Percentiles rank a stretch among this genome's conserved stretches.
Conservation (phyloP, 1,140 invertebrate genomes). For the Aricia agestis region DNA sequence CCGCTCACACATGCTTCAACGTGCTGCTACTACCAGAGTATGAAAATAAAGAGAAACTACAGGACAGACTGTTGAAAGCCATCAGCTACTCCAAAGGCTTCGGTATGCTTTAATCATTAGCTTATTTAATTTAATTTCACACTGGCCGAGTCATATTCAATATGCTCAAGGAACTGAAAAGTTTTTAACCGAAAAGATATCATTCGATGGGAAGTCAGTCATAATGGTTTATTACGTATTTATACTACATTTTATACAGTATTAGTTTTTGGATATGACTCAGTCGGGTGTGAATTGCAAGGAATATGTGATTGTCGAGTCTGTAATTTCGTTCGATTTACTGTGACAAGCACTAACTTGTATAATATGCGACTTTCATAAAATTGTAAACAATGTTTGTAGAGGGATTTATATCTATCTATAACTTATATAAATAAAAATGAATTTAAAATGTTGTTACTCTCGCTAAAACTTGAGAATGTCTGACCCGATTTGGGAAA, state of each 20-base stretch:
- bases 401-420: too few relatives aligned
- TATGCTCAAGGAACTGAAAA: neutral
- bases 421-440: too few relatives aligned
- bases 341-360: neutral
- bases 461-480: too few relatives aligned
- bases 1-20: conserved; percentile 97
- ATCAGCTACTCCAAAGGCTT: conserved; percentile 93
- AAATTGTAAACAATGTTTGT: neutral
- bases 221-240: neutral
- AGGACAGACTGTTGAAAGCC: conserved; percentile 91
- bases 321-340: neutral
- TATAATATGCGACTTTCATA: neutral
- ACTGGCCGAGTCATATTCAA: neutral
- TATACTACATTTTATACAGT: neutral
- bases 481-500: too few relatives aligned
- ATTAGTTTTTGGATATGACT: neutral
- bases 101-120: conserved; percentile 83
- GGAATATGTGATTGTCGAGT: neutral
- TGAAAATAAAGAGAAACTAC: conserved; percentile 87
- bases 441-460: too few relatives aligned
- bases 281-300: neutral
- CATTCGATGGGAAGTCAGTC: too few relatives aligned
- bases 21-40: conserved; percentile 95
- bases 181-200: too few relatives aligned
- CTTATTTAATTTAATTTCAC: neutral